Evolutionary conservation across 2,888 invertebrate species (phyloP), one percentile per base, ranked within the genome.

Genomic region (Podotricha telesiphe): DNA sequence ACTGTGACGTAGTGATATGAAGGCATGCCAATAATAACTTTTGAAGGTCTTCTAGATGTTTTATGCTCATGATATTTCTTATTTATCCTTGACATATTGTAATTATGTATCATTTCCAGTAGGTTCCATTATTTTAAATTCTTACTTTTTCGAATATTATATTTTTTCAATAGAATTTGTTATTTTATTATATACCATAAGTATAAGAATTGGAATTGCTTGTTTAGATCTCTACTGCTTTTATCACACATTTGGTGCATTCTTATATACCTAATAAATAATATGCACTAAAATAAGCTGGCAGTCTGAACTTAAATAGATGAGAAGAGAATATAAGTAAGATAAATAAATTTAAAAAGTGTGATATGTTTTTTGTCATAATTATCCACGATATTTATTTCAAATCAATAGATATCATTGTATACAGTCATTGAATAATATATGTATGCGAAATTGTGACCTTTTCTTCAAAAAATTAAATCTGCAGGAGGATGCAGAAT

Each of bases 401-500:
- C 6, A 28, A 28, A 6, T 6, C 28, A 28, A 2, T 28, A 28
- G 28, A 4, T 28, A 28, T 28, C 6, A 2, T 28, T 37, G 3
- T 28, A 1, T n/a, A 53, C 2, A n/a, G n/a, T 8, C 28, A 7
- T 53, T 53, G 15, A 51, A 22, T n/a, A 2, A 17, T 6, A n/a
- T 28, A 28, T 7, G n/a, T 13, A 28, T 7, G n/a, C n/a, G 2
- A 28, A 4, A 28, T n/a, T 11, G 17, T 34, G 6, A 55, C 17
- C 2, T 17, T 17, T 11, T 34, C 17, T n/a, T 1, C n/a, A 53
- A 34, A 17, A 55, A 37, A 55, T 17, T 59, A 28, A 22, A 22
- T 42, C 8, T 28, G 22, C 59, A 91, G 91, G 94, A 94, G 65
- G 93, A 91, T 4, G 93, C 83, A 37, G 94, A 95, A 79, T 94